Evolutionary conservation across 1,140 invertebrate genomes (phyloP).

Genomic region (Monomorium pharaonis): DNA sequence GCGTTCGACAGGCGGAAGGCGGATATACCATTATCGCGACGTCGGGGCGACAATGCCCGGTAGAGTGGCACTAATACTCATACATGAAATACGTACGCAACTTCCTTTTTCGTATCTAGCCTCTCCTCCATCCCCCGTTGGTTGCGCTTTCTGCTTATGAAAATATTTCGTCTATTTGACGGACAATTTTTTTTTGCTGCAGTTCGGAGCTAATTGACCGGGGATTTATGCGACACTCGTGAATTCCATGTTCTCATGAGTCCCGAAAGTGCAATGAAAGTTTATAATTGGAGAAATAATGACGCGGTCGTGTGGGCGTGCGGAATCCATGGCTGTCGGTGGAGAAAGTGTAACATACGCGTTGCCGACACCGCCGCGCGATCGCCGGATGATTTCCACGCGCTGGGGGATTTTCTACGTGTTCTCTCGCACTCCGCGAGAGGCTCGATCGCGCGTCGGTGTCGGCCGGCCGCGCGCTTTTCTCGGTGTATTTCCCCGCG

Average conservation of each 20-base stretch:
- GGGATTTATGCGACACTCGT: constrained; percentile 36
- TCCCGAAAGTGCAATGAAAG: constrained; percentile 21
- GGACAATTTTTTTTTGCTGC: not conserved
- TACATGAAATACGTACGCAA: not conserved
- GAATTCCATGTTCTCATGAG: not conserved
- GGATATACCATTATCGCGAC: not conserved
- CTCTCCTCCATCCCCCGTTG: too few relatives aligned
- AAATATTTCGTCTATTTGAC: not conserved
- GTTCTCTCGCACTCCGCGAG: constrained; percentile 2
- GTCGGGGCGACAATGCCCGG: not conserved
- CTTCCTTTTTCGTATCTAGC: not conserved
- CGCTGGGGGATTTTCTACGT: constrained; percentile 52
- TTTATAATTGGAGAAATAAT: constrained; percentile 56
- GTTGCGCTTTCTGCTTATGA: constrained; percentile 1
- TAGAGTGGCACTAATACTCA: not conserved
- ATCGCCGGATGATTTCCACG: constrained; percentile 56
- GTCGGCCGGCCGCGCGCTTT: constrained; percentile 6
- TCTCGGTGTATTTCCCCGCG: constrained; percentile 40
- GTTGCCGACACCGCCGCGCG: not conserved
- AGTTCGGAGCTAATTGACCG: not conserved
- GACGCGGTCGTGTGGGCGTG: constrained; percentile 60
- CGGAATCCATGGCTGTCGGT: constrained; percentile 47
- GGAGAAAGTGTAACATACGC: constrained; percentile 64
- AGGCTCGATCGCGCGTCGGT: not conserved
- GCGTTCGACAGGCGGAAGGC: not conserved